Evolutionary conservation across 2,888 invertebrate species (phyloP), one percentile per base, ranked within the genome.

Genomic region (Osmoderma eremita): DNA sequence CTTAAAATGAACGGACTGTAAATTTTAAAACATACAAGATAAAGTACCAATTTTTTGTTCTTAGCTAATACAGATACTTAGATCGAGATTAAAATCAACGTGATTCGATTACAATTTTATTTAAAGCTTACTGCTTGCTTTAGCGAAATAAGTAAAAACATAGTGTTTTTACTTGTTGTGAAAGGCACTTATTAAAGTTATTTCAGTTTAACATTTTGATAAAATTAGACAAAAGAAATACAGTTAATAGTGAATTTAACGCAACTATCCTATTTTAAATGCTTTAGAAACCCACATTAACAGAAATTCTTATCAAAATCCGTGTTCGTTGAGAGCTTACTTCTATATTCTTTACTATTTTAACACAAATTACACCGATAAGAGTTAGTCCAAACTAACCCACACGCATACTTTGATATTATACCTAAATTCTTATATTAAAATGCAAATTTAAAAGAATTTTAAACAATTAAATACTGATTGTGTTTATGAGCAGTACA

Each of bases 401-500:
- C 45, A 58, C 56, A 17, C n/a, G n/a, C 41, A 61, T 48, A 61
- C 3, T 30, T 30, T 5, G 3, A 24, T 24, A 24, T 3, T 24
- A 24, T 30, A 30, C 12, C 20, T 54, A 41, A n/a, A 58, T 10
- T 12, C 45, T 61, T 61, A 56, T 10, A 41, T 45, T 48, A 30
- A 8, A 8, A 61, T 18, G 42, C 58, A 65, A 53, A 49, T 39
- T 48, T 54, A 65, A 65, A 45, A 18, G n/a, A 54, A 65, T 54
- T 45, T 45, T 24, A 61, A 45, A 56, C 56, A 50, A 45, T 64
- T 41, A 50, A 64, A 64, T 65, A 65, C 65, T 65, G 65, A 48
- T 65, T 56, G 56, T 56, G 56, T 65, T 24, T 36, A 42, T 65
- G 65, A 65, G 65, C 56, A 54, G 65, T 63, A 51, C 63, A 50